Base-by-base conservation (phyloP, 1,140 invertebrate genomes). In the Sminthurides bifidus region DNA sequence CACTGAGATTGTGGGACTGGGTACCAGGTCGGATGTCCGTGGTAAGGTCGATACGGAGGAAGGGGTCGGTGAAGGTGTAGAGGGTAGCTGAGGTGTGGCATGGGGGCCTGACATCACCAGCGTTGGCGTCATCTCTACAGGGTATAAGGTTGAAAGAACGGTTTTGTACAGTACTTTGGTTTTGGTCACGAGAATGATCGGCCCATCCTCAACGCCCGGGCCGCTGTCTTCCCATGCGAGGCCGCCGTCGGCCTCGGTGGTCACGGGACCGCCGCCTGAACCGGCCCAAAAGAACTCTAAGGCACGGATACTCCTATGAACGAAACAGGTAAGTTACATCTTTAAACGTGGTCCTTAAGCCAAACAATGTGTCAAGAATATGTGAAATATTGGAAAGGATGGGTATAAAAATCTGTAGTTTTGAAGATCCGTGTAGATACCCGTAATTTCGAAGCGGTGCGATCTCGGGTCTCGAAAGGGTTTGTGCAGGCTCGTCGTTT, bases 201-300 rank as follows among this genome's bases (percentile, higher is more conserved):
- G 33, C 21, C 37, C 43, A 5, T 21, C 40, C 3, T n/a, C 54
- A 14, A 3, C 21, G 14, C 5, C 17, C 1, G 49, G 17, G 3
- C 52, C 52, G 30, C 55, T 58, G 43, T 64, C 59, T 44, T 65
- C 54, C 60, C 64, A 60, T 12, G 60, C 52, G 17, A 61, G 59
- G 56, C 44, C 63, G 65, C 43, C 63, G 24, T 62, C 60, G 35
- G 24, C 26, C 12, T 52, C 53, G 60, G 64, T 17, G 69, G 72
- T 40, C 26, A 66, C 63, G 17, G 77, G 74, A 2, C 82, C 84
- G 66, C 87, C 85, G 1, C 86, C 85, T 0, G 82, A 83, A 1
- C 84, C 85, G 0, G 82, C 86, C 85, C 85, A 88, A 15, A 62
- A 44, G 30, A 62, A 61, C 27, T 61, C 60, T 33, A n/a, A n/a